A percentile compares a stretch with the other conserved stretches of the same genome.
Conservation (phyloP, 1,140 invertebrate genomes). For the Eupristina koningsbergeri region DNA sequence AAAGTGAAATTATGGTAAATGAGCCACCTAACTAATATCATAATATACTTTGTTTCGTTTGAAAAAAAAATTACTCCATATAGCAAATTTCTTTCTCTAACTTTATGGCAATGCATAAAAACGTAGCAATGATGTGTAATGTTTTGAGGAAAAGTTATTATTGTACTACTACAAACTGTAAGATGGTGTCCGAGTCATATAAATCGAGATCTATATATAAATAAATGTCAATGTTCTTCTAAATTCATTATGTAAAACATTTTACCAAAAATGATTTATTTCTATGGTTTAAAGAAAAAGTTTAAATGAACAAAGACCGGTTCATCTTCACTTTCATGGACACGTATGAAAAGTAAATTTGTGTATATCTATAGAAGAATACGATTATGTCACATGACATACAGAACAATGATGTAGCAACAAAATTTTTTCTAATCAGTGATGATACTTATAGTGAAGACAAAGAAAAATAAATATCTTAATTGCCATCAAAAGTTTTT, state of each 20-base stretch:
- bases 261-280: neutral
- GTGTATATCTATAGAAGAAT: neutral
- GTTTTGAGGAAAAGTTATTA: neutral
- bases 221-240: neutral
- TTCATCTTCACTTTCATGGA: neutral
- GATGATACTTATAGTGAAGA: neutral
- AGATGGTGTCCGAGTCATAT: neutral
- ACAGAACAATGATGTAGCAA: conserved; percentile 18
- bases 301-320: neutral
- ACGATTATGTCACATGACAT: neutral
- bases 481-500: neutral
- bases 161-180: neutral
- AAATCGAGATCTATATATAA: neutral
- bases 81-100: neutral
- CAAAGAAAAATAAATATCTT: neutral
- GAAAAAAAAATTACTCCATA: neutral
- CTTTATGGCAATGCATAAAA: neutral
- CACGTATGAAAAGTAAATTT: no score
- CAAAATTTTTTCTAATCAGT: conserved; percentile 16
- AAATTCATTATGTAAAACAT: neutral
- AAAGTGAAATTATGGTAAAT: neutral
- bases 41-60: neutral
- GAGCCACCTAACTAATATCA: neutral
- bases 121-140: neutral
- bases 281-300: conserved; percentile 13